Percentiles rank a stretch among this genome's conserved stretches.
Conservation (phyloP, 2,113 vertebrate genomes). For the Motacilla alba region DNA sequence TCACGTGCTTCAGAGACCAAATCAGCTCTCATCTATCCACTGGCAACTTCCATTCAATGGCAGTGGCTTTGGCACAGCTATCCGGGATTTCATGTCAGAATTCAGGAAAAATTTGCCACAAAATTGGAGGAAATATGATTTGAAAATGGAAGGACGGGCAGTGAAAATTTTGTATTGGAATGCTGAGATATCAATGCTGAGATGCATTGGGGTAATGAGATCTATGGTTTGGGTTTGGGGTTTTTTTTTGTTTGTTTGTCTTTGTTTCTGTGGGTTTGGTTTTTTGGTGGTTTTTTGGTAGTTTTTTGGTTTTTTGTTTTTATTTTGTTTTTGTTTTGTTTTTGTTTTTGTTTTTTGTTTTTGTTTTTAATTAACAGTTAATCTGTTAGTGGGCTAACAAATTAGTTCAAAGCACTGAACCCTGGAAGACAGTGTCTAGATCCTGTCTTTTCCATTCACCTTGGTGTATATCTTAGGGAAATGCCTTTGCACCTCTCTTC, state of each 20-base stretch:
- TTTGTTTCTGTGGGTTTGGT: not conserved
- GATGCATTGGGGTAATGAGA: not conserved
- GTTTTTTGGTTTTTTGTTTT: too few relatives aligned
- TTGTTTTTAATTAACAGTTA: not conserved
- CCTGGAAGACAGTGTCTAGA: not conserved
- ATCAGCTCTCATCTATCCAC: not conserved
- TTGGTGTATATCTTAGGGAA: not conserved
- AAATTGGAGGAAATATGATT: not conserved
- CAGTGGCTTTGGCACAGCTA: not conserved
- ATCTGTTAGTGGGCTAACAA: not conserved
- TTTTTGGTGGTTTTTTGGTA: too few relatives aligned
- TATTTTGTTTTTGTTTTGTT: too few relatives aligned
- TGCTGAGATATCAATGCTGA: not conserved
- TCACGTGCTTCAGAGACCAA: not conserved
- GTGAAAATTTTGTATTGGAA: not conserved
- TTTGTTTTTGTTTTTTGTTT: too few relatives aligned
- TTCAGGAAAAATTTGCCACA: not conserved
- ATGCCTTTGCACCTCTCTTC: not conserved
- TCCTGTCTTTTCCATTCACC: not conserved
- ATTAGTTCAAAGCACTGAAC: not conserved
- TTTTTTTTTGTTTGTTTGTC: not conserved
- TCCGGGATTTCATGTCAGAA: not conserved
- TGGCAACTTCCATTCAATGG: not conserved
- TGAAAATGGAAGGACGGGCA: not conserved
- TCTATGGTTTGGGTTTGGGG: not conserved